Evolutionary conservation across 1,140 invertebrate species (phyloP), one percentile per base, ranked within the genome.

Genomic region (Condylostylus longicornis): DNA sequence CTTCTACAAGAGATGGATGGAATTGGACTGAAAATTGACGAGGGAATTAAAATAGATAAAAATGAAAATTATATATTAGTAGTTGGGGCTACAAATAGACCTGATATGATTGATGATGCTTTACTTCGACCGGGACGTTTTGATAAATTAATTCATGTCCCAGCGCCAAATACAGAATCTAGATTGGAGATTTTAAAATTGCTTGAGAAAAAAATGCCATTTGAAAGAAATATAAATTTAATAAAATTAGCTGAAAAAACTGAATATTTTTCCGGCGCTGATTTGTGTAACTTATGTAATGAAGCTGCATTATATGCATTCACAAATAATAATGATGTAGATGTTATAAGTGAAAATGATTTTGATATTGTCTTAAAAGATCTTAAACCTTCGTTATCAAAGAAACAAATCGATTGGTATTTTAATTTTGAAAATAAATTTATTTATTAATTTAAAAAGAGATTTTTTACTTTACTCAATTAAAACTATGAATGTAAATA

Each of bases 31-130:
- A 31, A 43, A 13, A 29, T 25, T 12, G 13, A 23, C 14, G 5
- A 4, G 18, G 21, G 13, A 20, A 37, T 12, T 14, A 39, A 49
- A 35, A 21, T 15, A 20, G 8, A 34, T 32, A 45, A 48, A 37
- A 42, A 41, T 19, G 49, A 58, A 4, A 35, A 39, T 15, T 46
- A 54, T 18, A 74, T 83, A 2, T 62, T 78, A 2, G 68, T 82
- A n/a, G 65, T 83, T 14, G 79, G 70, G 7, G 79, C 80, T 8
- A 83, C 80, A 14, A 83, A 83, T 59, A 68, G 82, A 33, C 82
- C 82, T 1, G 78, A 86, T 46, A 74, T 75, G 51, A 71, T 88
- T 43, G 84, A 88, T 47, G 61, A 74, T 46, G 83, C 83, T 0
- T 55, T 88, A 8, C 51, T 86, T 18, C 57, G 82, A 35, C 82